These are phyloP conservation scores for Pseudorhombus dupliciocellatus DNA, from an alignment of 2,113 vertebrate species.

Conservation along the genomic window DNA sequence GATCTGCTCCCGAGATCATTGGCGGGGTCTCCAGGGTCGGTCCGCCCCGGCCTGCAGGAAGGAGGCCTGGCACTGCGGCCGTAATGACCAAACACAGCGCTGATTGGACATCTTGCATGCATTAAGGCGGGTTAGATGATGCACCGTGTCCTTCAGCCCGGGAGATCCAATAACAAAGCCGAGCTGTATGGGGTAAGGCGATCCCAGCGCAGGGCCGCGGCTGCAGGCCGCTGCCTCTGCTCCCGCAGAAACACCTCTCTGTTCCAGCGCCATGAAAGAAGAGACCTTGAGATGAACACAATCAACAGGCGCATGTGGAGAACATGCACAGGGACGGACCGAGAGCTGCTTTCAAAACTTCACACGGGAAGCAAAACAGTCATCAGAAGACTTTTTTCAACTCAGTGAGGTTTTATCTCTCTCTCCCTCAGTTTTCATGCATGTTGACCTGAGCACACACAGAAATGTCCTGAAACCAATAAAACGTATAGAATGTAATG, in stretches of 20 bases:
- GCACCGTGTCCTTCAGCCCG: slow-evolving; percentile 70
- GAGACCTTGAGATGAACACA: slow-evolving; percentile 59
- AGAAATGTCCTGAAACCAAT: neutral
- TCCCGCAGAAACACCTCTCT: slow-evolving; percentile 72
- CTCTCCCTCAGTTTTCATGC: neutral
- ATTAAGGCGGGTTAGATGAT: slow-evolving; percentile 76
- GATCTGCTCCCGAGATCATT: slow-evolving; percentile 54
- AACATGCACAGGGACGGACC: slow-evolving; percentile 17
- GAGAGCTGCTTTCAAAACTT: neutral
- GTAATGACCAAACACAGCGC: slow-evolving; percentile 53
- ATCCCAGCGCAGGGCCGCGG: slow-evolving; percentile 59
- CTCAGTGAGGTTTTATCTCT: neutral
- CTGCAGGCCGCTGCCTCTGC: slow-evolving; percentile 57
- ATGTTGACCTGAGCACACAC: neutral
- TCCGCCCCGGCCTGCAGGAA: slow-evolving; percentile 52
- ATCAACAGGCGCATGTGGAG: slow-evolving; percentile 40
- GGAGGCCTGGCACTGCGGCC: slow-evolving; percentile 38
- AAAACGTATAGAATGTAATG: too few species aligned
- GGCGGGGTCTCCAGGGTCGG: slow-evolving; percentile 40
- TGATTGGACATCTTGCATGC: slow-evolving; percentile 81
- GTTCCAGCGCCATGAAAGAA: slow-evolving; percentile 61
- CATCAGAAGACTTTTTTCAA: neutral
- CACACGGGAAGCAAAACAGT: neutral
- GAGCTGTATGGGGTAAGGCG: slow-evolving; percentile 68
- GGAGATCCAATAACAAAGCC: slow-evolving; percentile 77